Conservation (phyloP, 2,888 invertebrate genomes). For the Caenorhabditis japonica region DNA sequence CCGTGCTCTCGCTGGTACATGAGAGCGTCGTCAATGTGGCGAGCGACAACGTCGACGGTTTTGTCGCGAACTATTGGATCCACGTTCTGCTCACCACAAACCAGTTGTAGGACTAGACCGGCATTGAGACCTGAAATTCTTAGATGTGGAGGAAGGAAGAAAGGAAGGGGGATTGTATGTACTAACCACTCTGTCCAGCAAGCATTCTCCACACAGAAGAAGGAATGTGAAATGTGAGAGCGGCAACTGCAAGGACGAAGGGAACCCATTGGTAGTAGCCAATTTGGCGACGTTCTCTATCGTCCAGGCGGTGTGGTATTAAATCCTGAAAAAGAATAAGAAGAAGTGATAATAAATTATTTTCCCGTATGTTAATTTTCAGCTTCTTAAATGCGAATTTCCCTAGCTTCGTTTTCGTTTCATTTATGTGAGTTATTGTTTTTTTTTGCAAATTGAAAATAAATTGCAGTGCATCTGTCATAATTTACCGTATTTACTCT, state of each 20-base stretch:
- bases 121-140: slow-evolving; percentile 79
- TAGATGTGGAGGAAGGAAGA: background rate
- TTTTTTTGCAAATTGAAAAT: too few species aligned
- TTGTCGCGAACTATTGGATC: slow-evolving; percentile 79
- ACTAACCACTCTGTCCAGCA: slow-evolving; percentile 73
- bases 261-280: slow-evolving; percentile 75
- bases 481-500: too few species aligned
- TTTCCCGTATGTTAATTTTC: too few species aligned
- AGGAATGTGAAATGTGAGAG: slow-evolving; percentile 76
- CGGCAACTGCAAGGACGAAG: slow-evolving; percentile 76
- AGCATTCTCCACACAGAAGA: slow-evolving; percentile 77
- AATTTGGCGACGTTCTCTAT: slow-evolving; percentile 76
- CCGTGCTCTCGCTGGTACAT: slow-evolving; percentile 77
- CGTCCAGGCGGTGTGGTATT: slow-evolving; percentile 77
- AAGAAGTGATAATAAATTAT: too few species aligned
- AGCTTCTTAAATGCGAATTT: too few species aligned
- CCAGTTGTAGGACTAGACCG: slow-evolving; percentile 76
- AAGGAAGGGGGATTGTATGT: background rate
- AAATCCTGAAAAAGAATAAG: slow-evolving; percentile 77
- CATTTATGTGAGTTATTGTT: too few species aligned
- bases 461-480: too few species aligned
- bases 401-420: too few species aligned
- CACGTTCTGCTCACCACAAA: slow-evolving; percentile 78
- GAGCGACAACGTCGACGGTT: slow-evolving; percentile 79
- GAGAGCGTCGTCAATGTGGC: slow-evolving; percentile 80